A percentile compares a stretch with the other conserved stretches of the same genome.
phyloP scores from a whole-genome alignment of 2,797 vertebrate species.

The Fringilla coelebs region DNA sequence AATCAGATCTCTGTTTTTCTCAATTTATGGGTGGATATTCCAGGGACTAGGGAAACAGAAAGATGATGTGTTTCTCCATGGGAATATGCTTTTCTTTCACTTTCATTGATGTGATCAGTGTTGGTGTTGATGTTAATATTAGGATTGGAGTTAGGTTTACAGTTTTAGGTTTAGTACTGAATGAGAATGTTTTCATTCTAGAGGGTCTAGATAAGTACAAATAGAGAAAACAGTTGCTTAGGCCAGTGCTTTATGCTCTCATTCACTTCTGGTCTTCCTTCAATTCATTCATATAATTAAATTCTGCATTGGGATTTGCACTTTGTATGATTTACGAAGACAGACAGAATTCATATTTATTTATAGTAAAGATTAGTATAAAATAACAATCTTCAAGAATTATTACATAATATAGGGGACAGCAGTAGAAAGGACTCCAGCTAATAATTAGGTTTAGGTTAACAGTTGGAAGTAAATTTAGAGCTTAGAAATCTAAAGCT shows the following conservation, averaged over 20 bases:
- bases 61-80: fast-evolving
- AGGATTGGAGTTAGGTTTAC: not conserved
- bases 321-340: not conserved
- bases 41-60: not conserved
- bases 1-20: not conserved
- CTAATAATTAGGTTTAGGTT: not conserved
- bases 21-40: not conserved
- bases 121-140: not conserved
- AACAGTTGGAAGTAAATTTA: not conserved
- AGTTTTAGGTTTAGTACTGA: not conserved
- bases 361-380: not conserved
- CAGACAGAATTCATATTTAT: not conserved
- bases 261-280: not conserved
- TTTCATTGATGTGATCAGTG: not conserved
- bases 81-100: not conserved
- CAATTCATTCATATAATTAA: not conserved
- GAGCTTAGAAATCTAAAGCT: not conserved
- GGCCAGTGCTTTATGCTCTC: not conserved
- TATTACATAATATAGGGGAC: not conserved
- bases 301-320: not conserved
- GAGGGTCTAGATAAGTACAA: not conserved
- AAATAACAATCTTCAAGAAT: not conserved
- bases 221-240: not conserved
- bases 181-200: not conserved
- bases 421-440: not conserved